Evolutionary conservation across 2,888 invertebrate species (phyloP).

Genomic region (Pycnomerus fuliginosus): DNA sequence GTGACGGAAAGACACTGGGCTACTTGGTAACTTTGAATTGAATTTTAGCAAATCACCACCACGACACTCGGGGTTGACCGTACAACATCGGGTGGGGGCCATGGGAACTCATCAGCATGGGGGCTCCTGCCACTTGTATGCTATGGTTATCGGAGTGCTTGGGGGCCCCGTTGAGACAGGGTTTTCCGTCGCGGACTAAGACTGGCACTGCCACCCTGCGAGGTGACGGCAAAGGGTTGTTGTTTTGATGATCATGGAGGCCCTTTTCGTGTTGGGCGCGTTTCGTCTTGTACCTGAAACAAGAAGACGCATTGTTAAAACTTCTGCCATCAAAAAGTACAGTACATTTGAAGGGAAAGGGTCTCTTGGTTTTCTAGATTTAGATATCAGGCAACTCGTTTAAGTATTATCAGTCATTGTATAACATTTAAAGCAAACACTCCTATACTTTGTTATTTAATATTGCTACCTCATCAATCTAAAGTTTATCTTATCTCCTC

Average conservation of each 20-base stretch:
- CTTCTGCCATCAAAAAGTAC: too few species aligned
- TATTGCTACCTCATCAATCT: conserved; percentile 6
- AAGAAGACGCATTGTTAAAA: too few species aligned
- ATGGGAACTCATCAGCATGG: conserved; percentile 46
- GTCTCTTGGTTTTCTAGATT: not conserved
- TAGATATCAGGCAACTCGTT: not conserved
- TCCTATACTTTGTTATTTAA: conserved; percentile 6
- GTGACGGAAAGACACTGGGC: conserved; percentile 1
- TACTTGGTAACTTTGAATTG: conserved; percentile 10
- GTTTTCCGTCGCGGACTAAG: conserved; percentile 90
- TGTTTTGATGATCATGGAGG: conserved; percentile 59
- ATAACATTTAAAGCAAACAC: too few species aligned
- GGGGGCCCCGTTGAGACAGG: conserved; percentile 68
- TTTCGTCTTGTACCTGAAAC: conserved; percentile 87
- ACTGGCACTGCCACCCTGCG: conserved; percentile 93
- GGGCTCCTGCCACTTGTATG: conserved; percentile 40
- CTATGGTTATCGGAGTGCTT: conserved; percentile 38
- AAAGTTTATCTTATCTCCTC: conserved; percentile 11
- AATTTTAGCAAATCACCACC: conserved; percentile 19
- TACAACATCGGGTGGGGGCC: conserved; percentile 49
- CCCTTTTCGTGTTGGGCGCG: conserved; percentile 95
- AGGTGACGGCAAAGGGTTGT: conserved; percentile 67
- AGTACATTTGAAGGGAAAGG: not conserved
- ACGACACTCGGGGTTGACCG: conserved; percentile 52
- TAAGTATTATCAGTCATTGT: not conserved